Evolutionary conservation across 1,140 invertebrate species (phyloP), one percentile per base, ranked within the genome.

Genomic region (Lasaia peninsularis): DNA sequence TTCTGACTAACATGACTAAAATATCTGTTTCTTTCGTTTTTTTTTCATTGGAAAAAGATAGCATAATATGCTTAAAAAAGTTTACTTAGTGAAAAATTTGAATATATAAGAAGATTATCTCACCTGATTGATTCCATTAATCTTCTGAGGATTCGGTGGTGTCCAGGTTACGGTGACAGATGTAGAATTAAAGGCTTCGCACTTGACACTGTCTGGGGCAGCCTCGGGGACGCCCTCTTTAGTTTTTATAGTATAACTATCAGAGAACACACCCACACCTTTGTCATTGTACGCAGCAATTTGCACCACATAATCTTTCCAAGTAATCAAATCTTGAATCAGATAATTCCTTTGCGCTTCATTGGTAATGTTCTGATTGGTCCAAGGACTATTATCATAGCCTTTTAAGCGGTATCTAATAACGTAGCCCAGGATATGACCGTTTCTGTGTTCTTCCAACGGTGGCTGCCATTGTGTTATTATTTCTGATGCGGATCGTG

Each of bases 401-500:
- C 98, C 97, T 60, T 94, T 94, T 0, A 99, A 90, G 49, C 96
- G 92, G 80, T 99, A 99, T 58, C 97, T 92, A 34, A 99, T 93
- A 1, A 96, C 93, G 75, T 98, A 99, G 14, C 98, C 98, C 0
- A 97, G 89, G 60, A 99, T 96, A 69, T 97, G 94, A 0, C 98
- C 98, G 84, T 99, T 99, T 64, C 97, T 93, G 69, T 97, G 94
- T 78, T 98, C 96, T 68, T 98, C 96, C 4, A 95, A 80, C 0
- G 98, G 98, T 14, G 96, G 95, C 71, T 99, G 97, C 98, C 98
- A 99, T 77, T 98, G 97, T 0, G 98, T 96, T 70, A 99, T 98
- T 60, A 99, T 98, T 87, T 99, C 96, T 0, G 96, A 97, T 9
- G 96, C 94, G 0, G 97, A 98, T 62, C 97, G 91, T 0, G 97